Evolutionary conservation across 2,888 invertebrate genomes (phyloP), one percentile per base, ranked within the genome.

Genomic region (Ligdia adustata): DNA sequence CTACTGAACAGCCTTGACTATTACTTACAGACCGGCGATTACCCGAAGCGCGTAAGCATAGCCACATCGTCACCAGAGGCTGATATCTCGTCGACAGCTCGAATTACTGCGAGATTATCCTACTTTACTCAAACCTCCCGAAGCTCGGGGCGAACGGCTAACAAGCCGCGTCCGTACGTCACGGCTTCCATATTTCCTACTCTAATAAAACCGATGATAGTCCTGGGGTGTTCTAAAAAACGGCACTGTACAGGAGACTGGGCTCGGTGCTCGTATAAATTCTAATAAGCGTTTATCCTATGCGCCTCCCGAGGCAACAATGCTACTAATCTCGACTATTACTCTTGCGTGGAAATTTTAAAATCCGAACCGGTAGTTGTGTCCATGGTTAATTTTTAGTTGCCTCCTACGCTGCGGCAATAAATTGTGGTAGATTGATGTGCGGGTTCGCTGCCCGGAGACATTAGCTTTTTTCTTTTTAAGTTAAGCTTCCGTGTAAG

Each of bases 1-100:
- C 89, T 89, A 89, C 88, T 55, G 87, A 72, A 79, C 77, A 88
- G 65, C 86, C 88, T 89, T 88, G 87, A 79, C 75, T 85, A 79
- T 82, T 82, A 79, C 83, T 79, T 69, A n/a, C n/a, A 63, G 60
- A 68, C 72, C 64, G 69, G 60, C 74, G 72, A 84, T 84, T 82
- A 83, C 73, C 58, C 58, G 58, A 59, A 57, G 57, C 72, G 51
- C 72, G 68, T 69, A 72, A 73, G 75, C 78, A 75, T 69, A 71
- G 62, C 69, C 55, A 66, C 72, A 52, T 70, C 75, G 81, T 82
- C 82, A 85, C 85, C 76, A 79, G 73, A 57, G 82, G 82, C 84
- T 79, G 83, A 81, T 78, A 73, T 66, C 74, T 63, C 66, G 86
- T 74, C 75, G 86, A 88, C 86, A 86, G 78, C 75, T 77, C 70